phyloP scores from a whole-genome alignment of 2,888 invertebrate species.

The Trichogramma evanescens region DNA sequence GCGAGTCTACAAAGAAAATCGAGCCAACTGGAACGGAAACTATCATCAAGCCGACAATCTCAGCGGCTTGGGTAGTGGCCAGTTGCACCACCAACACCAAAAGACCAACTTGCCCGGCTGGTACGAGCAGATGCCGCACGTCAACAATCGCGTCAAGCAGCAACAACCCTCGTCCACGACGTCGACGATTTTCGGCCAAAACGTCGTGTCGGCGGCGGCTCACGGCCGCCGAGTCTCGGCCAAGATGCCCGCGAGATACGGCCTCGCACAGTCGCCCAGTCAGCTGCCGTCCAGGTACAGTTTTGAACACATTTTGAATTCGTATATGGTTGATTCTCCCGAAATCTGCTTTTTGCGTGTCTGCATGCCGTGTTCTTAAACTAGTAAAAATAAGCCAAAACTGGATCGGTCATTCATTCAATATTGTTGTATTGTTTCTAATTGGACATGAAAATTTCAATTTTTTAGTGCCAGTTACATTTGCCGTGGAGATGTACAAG shows the following conservation, averaged over 20 bases:
- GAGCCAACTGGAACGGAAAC: constrained; percentile 49
- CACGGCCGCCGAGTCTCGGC: constrained; percentile 46
- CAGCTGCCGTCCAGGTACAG: constrained; percentile 21
- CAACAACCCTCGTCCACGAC: neutral
- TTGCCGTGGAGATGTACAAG: too few relatives aligned
- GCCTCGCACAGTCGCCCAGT: constrained; percentile 19
- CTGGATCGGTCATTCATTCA: too few relatives aligned
- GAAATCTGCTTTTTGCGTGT: too few relatives aligned
- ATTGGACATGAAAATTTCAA: too few relatives aligned
- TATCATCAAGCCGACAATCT: constrained; percentile 29
- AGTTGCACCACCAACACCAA: constrained; percentile 30
- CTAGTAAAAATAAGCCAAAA: too few relatives aligned
- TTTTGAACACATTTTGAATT: too few relatives aligned
- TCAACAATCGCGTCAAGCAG: constrained; percentile 1
- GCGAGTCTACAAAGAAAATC: constrained; percentile 47
- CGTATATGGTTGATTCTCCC: too few relatives aligned
- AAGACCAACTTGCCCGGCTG: constrained; percentile 38
- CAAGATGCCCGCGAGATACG: constrained; percentile 47
- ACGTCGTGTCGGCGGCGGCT: neutral
- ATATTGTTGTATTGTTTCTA: too few relatives aligned
- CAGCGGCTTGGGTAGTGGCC: neutral
- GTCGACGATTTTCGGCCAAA: neutral
- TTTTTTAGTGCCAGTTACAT: too few relatives aligned
- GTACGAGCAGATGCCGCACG: constrained; percentile 35
- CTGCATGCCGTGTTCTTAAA: too few relatives aligned